These are phyloP conservation scores for Coracias cyanogaster DNA, from an alignment of 2,797 vertebrate genomes.

Conservation along the genomic window DNA sequence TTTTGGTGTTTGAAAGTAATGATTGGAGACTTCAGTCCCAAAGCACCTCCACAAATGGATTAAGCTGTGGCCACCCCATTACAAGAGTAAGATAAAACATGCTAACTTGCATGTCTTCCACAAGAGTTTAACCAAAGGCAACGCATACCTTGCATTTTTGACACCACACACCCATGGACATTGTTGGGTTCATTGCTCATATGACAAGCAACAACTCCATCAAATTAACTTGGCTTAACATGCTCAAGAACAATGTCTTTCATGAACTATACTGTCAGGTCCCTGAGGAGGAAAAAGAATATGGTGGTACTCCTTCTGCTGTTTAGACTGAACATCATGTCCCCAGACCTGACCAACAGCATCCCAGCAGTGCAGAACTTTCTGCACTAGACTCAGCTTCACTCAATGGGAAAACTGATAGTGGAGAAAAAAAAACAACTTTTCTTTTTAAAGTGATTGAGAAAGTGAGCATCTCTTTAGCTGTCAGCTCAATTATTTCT, in stretches of 20 bases:
- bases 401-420: not conserved
- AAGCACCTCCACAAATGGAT: not conserved
- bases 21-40: not conserved
- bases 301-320: not conserved
- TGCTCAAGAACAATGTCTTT: not conserved
- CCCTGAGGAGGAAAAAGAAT: not conserved
- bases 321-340: not conserved
- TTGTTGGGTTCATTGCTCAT: not conserved
- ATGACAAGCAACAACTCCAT: not conserved
- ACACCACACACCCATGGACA: not conserved
- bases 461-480: not conserved
- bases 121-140: not conserved
- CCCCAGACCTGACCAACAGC: not conserved
- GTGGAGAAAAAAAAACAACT: not conserved
- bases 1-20: not conserved
- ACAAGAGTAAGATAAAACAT: not conserved
- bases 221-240: not conserved
- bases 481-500: conserved; percentile 16
- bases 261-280: not conserved
- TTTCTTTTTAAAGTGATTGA: not conserved
- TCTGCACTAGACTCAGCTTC: not conserved
- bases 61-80: not conserved
- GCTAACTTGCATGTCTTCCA: not conserved
- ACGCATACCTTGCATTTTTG: not conserved
- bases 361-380: not conserved